Percentiles rank a stretch among this genome's conserved stretches.
Evolutionary conservation across 64 coral and sea anemone genomes (phyloP).

Genomic region (Montipora foliosa): DNA sequence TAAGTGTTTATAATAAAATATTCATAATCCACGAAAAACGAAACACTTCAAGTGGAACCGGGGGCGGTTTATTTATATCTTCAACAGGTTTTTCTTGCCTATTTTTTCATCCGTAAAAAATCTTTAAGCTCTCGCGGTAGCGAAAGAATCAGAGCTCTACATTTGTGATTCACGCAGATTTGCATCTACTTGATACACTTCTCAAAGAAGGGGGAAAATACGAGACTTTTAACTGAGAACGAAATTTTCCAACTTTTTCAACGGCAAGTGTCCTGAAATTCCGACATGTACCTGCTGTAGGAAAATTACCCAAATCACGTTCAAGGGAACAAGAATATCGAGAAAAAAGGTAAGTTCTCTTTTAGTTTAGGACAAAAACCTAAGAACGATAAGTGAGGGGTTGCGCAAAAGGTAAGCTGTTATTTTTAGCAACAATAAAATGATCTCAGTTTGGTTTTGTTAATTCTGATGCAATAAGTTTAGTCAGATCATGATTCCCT

Average conservation of each 20-base stretch:
- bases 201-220: background rate
- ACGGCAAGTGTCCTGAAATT: background rate
- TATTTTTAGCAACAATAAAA: background rate
- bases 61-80: constrained; percentile 16
- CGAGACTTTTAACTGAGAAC: background rate
- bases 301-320: constrained; percentile 8
- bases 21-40: constrained; percentile 15
- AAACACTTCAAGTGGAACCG: background rate
- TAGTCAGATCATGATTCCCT: background rate
- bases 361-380: background rate
- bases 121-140: background rate
- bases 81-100: background rate
- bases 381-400: background rate
- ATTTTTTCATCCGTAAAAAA: constrained; percentile 25
- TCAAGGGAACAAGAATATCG: background rate
- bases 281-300: constrained; percentile 30
- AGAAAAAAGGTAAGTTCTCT: constrained; percentile 1
- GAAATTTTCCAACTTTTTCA: background rate
- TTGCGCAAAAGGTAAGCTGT: background rate
- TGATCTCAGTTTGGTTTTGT: background rate
- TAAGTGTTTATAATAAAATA: constrained; percentile 54
- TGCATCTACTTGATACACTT: background rate
- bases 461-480: background rate
- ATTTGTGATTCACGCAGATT: background rate
- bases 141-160: background rate